Evolutionary conservation across 2,888 invertebrate genomes (phyloP).

Genomic region (Neria commutata): DNA sequence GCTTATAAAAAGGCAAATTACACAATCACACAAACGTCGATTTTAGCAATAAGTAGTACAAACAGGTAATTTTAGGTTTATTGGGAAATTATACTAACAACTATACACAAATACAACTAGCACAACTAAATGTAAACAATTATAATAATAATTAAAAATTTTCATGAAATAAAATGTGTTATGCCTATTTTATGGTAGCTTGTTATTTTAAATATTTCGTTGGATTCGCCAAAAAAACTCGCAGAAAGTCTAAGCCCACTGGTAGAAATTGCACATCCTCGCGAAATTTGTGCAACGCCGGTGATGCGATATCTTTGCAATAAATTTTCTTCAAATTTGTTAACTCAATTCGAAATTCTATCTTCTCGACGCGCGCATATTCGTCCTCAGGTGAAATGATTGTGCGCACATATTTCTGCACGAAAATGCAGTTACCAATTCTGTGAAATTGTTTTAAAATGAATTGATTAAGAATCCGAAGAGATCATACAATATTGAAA

Average conservation of each 20-base stretch:
- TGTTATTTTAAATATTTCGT: constrained; percentile 34
- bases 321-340: constrained; percentile 41
- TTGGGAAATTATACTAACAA: no score
- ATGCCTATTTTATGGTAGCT: no score
- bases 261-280: constrained; percentile 47
- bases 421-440: constrained; percentile 34
- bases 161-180: no score
- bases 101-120: no score
- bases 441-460: constrained; percentile 27
- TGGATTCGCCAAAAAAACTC: constrained; percentile 40
- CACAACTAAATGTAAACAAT: no score
- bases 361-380: constrained; percentile 26
- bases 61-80: no score
- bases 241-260: constrained; percentile 45
- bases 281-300: constrained; percentile 42
- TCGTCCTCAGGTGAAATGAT: constrained; percentile 16
- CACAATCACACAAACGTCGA: no score
- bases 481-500: no score
- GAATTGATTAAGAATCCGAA: neutral
- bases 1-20: no score
- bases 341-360: constrained; percentile 39
- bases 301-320: constrained; percentile 43
- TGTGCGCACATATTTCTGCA: constrained; percentile 37
- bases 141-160: no score
- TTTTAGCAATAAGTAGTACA: no score